A percentile compares a stretch with the other conserved stretches of the same genome.
phyloP scores from a whole-genome alignment of 2,113 vertebrate species.

The Amphilophus citrinellus region DNA sequence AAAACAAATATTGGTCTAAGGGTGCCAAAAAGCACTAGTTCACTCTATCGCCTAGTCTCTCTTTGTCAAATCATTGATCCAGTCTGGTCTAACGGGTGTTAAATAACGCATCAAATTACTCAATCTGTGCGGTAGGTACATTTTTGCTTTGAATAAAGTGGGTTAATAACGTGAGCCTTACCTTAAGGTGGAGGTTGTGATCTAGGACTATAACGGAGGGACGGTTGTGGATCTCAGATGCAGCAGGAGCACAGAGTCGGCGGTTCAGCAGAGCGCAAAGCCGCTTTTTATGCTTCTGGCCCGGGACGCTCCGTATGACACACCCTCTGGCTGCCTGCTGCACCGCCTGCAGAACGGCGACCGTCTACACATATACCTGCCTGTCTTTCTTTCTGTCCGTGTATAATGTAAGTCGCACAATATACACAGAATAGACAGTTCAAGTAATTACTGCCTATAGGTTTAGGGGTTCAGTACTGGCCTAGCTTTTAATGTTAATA shows the following conservation, averaged over 20 bases:
- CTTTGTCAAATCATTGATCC: not conserved
- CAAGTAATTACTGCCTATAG: not conserved
- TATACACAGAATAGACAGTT: not conserved
- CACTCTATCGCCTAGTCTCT: not conserved
- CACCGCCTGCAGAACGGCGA: conserved; percentile 26
- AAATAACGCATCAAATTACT: not conserved
- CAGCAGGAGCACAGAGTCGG: conserved; percentile 43
- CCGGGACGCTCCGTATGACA: conserved; percentile 69
- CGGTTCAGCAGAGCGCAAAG: conserved; percentile 10
- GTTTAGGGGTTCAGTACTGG: not conserved
- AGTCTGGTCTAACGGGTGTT: not conserved
- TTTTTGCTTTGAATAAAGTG: too few relatives aligned
- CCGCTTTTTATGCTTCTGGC: conserved; percentile 51
- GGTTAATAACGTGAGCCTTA: conserved; percentile 1
- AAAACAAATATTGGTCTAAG: not conserved
- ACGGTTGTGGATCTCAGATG: conserved; percentile 25
- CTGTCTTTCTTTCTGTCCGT: not conserved
- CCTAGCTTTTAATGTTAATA: not conserved
- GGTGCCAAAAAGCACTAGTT: not conserved
- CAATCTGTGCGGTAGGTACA: conserved; percentile 19
- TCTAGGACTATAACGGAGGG: conserved; percentile 4
- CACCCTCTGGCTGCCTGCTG: conserved; percentile 41
- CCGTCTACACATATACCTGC: not conserved
- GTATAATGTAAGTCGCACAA: not conserved
- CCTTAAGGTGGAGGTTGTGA: conserved; percentile 40